Percentiles rank a stretch among this genome's conserved stretches.
These are phyloP conservation scores for Oreochromis aureus DNA, from an alignment of 2,113 vertebrate genomes.

Conservation along the genomic window DNA sequence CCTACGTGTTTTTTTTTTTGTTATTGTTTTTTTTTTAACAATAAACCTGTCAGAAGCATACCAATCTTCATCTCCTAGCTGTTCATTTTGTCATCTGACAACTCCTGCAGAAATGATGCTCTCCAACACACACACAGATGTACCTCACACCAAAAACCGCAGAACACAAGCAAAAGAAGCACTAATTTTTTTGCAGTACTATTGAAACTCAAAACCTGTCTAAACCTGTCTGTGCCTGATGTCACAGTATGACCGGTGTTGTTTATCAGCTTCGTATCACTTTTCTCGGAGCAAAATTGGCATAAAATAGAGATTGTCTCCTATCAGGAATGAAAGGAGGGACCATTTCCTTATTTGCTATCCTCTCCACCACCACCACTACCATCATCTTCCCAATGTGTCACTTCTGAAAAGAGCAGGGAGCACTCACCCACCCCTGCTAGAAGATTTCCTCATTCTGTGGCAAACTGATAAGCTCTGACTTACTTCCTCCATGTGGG, in stretches of 20 bases:
- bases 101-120: background rate
- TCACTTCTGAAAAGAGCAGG: slow-evolving; percentile 48
- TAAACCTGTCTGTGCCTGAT: background rate
- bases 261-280: slow-evolving; percentile 9
- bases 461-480: slow-evolving; percentile 58
- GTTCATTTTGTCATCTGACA: slow-evolving; percentile 41
- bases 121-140: background rate
- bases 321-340: background rate
- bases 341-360: slow-evolving; percentile 29
- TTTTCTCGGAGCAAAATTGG: background rate
- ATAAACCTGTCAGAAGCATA: slow-evolving; percentile 47
- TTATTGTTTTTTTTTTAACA: background rate
- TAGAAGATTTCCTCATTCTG: slow-evolving; percentile 51
- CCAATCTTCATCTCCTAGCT: slow-evolving; percentile 42
- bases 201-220: background rate
- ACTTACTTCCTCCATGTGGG: slow-evolving; percentile 60
- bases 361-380: slow-evolving; percentile 4
- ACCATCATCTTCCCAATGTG: slow-evolving; percentile 28
- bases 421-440: slow-evolving; percentile 27
- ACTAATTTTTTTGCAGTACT: background rate
- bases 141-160: background rate
- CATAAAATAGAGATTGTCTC: slow-evolving; percentile 6
- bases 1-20: background rate
- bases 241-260: background rate
- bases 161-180: background rate